Evolutionary conservation across 2,888 invertebrate genomes (phyloP).

Genomic region (Lydus trimaculatus): DNA sequence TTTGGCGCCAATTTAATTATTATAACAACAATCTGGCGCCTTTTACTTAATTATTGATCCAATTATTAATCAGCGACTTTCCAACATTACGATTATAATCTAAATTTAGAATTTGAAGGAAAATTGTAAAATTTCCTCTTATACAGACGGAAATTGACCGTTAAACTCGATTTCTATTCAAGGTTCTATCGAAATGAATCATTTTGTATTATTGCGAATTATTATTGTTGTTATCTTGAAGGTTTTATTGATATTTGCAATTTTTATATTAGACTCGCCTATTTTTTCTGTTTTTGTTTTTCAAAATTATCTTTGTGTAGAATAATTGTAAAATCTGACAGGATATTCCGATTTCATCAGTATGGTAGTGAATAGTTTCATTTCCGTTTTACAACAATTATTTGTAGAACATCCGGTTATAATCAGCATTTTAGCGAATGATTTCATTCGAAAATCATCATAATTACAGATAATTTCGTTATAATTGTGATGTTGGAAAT

Average conservation of each 20-base stretch:
- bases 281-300: neutral
- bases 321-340: neutral
- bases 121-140: neutral
- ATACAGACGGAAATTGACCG: neutral
- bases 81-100: slow-evolving; percentile 15
- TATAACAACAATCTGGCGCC: slow-evolving; percentile 24
- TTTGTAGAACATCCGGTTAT: neutral
- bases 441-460: neutral
- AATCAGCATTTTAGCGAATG: neutral
- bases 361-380: neutral
- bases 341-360: neutral
- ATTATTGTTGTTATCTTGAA: neutral
- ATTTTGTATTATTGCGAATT: neutral
- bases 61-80: slow-evolving; percentile 23
- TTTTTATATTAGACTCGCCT: neutral
- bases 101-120: neutral
- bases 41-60: slow-evolving; percentile 20
- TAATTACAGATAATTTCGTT: neutral
- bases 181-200: neutral
- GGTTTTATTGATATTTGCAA: neutral
- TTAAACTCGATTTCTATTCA: slow-evolving; percentile 4
- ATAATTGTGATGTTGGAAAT: neutral
- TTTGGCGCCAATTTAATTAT: neutral
- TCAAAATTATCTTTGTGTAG: neutral
- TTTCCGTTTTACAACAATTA: neutral